Evolutionary conservation across 2,113 vertebrate species (phyloP).

Genomic region (Semnornis frantzii): DNA sequence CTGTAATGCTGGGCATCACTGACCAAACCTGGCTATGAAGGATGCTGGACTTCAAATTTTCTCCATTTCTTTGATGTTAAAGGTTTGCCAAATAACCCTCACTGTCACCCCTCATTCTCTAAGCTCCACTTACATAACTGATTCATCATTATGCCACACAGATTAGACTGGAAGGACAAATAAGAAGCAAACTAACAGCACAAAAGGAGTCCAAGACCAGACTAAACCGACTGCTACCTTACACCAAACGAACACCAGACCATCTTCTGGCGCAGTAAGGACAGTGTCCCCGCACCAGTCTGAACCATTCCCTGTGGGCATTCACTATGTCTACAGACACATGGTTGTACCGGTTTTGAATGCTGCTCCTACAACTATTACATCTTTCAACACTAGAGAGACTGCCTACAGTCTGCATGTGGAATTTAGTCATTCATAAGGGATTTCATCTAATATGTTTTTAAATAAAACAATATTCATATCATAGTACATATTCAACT

Average conservation of each 20-base stretch:
- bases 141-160: neutral
- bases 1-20: neutral
- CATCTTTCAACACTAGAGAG: neutral
- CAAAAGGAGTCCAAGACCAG: neutral
- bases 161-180: neutral
- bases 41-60: neutral
- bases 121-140: neutral
- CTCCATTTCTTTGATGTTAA: neutral
- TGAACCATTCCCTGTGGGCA: neutral
- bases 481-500: neutral
- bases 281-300: neutral
- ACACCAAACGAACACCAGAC: no score
- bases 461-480: neutral
- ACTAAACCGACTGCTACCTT: neutral
- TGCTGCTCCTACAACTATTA: neutral
- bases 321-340: rapidly evolving
- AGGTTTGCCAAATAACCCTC: neutral
- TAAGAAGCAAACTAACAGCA: neutral
- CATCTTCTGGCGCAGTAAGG: neutral
- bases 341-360: neutral
- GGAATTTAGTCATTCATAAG: neutral
- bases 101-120: no score
- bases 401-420: rapidly evolving
- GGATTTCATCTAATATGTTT: neutral
- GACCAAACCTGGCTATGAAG: no score